These are phyloP conservation scores for Dermochelys coriacea DNA, from an alignment of 2,797 vertebrate species.

Conservation along the genomic window DNA sequence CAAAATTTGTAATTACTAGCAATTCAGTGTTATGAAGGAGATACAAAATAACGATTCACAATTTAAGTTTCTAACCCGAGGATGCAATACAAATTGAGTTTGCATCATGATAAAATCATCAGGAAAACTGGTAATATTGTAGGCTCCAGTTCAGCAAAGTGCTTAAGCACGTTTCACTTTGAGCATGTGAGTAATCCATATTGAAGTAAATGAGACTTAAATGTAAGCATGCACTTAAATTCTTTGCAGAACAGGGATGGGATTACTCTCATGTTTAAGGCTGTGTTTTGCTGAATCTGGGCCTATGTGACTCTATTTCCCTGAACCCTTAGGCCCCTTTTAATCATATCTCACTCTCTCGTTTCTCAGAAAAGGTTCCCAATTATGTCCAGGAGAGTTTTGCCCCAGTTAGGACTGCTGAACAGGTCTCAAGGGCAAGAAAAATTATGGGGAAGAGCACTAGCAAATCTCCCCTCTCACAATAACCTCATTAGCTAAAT, in stretches of 20 bases:
- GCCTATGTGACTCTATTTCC: background rate
- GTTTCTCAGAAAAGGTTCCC: background rate
- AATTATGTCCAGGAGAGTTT: background rate
- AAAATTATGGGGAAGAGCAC: background rate
- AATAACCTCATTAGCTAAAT: background rate
- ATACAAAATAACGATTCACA: background rate
- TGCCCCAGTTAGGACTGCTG: background rate
- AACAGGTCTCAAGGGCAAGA: background rate
- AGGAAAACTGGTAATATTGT: conserved; percentile 22
- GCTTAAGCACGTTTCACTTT: background rate
- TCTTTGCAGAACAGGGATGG: background rate
- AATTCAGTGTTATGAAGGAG: conserved; percentile 30
- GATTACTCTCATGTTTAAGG: background rate
- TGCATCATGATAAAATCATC: background rate
- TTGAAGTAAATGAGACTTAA: conserved; percentile 11
- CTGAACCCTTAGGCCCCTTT: background rate
- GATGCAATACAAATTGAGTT: conserved; percentile 14
- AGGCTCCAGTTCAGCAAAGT: background rate
- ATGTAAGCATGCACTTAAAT: background rate
- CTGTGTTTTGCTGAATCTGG: background rate
- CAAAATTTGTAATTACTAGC: conserved; percentile 34
- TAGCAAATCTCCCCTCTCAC: background rate
- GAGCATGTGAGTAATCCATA: background rate
- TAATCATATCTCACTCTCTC: background rate
- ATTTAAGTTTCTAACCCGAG: conserved; percentile 32